Evolutionary conservation across 1,140 invertebrate genomes (phyloP), one percentile per base, ranked within the genome.

Genomic region (Pantala flavescens): DNA sequence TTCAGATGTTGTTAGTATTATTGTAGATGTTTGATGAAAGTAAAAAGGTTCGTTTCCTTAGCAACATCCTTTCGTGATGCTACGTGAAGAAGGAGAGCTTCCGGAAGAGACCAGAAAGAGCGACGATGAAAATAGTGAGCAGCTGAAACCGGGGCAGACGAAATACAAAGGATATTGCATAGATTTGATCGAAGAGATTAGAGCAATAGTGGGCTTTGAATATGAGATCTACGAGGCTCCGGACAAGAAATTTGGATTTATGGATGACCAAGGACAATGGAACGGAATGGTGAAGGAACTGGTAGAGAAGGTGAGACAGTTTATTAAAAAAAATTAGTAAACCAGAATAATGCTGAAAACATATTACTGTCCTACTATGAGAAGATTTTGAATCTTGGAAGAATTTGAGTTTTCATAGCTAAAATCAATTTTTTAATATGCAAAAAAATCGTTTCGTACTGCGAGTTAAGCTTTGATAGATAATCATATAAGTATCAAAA

Each of bases 241-340:
- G 0, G 94, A 97, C 79, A 88, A 88, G 0, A 86, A 89, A 73
- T 97, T 93, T 79, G 96, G 96, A 0, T 88, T 89, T 55, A 92
- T 97, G 91, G 89, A 91, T 76, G 90, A 92, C 16, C 89, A 93
- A 71, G 89, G 91, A 0, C 89, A 91, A 76, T 98, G 96, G 96
- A 93, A 93, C 82, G 96, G 97, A 0, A 90, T 98, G 84, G 91
- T 98, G 0, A 90, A 89, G 78, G 95, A 98, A 80, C 82, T 98
- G 0, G 91, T 95, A 43, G 91, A 95, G 55, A 95, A 96, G 83
- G 88, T 89, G 79, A 78, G 28, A 28, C 42, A 23, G n/a, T n/a
- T n/a, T n/a, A n/a, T n/a, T n/a, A n/a, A n/a, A n/a, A n/a, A 16
- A 21, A 75, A 28, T 9, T 71, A 21, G 24, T 12, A 71, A n/a